A percentile compares a stretch with the other conserved stretches of the same genome.
Conservation (phyloP, 2,113 vertebrate species). For the Fulmarus glacialis region DNA sequence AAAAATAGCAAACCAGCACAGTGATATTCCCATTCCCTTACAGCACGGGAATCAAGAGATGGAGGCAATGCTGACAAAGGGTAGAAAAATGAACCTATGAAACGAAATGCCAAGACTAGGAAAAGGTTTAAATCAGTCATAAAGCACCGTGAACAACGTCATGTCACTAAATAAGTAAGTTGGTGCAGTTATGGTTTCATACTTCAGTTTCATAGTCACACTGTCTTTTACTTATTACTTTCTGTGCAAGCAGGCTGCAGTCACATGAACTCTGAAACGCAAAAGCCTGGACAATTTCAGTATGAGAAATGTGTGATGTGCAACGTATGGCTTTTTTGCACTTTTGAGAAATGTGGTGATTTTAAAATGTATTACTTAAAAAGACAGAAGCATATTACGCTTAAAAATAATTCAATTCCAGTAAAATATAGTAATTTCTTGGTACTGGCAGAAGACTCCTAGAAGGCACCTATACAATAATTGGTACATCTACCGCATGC, state of each 20-base stretch:
- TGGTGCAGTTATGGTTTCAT: background rate
- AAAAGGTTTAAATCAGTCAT: background rate
- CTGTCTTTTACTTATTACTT: background rate
- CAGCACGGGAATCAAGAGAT: background rate
- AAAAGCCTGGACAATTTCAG: background rate
- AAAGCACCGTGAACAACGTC: background rate
- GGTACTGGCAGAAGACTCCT: background rate
- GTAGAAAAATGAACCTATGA: background rate
- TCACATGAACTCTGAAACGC: background rate
- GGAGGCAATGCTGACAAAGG: background rate
- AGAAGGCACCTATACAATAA: background rate
- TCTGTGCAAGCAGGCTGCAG: background rate
- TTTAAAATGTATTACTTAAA: background rate
- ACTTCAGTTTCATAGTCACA: background rate
- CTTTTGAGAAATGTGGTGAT: background rate
- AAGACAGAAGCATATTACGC: background rate
- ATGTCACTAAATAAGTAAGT: background rate
- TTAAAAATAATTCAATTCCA: background rate
- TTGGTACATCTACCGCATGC: background rate
- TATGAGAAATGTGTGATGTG: background rate
- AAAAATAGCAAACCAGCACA: background rate
- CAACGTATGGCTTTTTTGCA: accelerated
- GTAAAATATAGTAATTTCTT: background rate
- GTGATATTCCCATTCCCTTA: background rate
- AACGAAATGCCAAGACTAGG: background rate